Percentiles rank a stretch among this genome's conserved stretches.
These are phyloP conservation scores for Drosophila lutescens DNA, from an alignment of 2,888 invertebrate genomes.

Conservation along the genomic window DNA sequence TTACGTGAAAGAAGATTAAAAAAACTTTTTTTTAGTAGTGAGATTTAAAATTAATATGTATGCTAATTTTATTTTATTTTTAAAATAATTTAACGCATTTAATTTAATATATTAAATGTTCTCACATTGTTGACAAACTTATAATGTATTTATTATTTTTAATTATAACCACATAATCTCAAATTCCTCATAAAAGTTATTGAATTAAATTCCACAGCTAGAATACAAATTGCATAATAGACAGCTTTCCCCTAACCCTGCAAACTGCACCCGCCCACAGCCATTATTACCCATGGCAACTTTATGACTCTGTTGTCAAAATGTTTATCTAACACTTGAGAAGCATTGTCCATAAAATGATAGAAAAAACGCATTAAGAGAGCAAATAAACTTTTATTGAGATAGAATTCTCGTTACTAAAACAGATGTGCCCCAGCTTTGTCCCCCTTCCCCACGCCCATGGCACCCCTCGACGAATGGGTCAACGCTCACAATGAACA, in stretches of 20 bases:
- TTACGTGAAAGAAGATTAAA: constrained; percentile 2
- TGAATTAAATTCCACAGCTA: constrained; percentile 6
- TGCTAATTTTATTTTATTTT: not conserved
- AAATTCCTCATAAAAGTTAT: constrained; percentile 1
- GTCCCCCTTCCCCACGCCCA: not conserved
- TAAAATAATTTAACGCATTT: not conserved
- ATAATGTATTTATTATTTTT: not conserved
- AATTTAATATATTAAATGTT: too few species aligned
- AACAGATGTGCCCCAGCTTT: constrained; percentile 42
- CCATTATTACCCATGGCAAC: constrained; percentile 27
- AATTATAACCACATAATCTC: not conserved
- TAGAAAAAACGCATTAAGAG: constrained; percentile 62
- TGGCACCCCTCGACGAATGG: not conserved
- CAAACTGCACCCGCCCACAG: not conserved
- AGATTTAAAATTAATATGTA: not conserved
- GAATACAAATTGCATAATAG: constrained; percentile 35
- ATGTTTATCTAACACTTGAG: constrained; percentile 75
- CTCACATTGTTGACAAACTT: too few species aligned
- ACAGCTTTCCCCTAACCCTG: constrained; percentile 17
- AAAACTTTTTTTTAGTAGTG: not conserved
- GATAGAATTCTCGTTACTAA: constrained; percentile 45
- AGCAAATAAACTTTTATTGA: constrained; percentile 65
- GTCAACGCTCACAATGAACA: constrained; percentile 34
- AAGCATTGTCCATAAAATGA: constrained; percentile 52
- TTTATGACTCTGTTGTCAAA: constrained; percentile 73